Conservation (phyloP, 2,113 vertebrate species). For the Pontoporia blainvillei region DNA sequence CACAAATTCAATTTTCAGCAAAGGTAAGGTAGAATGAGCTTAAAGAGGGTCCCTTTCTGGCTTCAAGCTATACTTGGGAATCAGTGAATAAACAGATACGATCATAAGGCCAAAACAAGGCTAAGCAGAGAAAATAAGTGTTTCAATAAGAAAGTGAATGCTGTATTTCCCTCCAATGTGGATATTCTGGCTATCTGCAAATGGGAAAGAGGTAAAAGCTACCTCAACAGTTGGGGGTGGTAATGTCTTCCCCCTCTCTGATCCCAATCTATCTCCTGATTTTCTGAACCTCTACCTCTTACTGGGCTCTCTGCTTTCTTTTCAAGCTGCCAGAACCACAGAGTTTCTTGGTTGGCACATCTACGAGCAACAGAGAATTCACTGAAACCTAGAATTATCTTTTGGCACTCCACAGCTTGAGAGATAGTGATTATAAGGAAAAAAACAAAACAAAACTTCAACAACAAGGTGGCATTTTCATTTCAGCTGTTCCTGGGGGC, state of each 20-base stretch:
- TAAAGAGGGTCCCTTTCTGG: conserved; percentile 3
- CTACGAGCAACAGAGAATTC: background rate
- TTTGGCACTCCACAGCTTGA: background rate
- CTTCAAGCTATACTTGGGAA: background rate
- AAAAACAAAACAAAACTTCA: background rate
- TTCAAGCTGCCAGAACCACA: background rate
- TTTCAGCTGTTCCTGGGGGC: conserved; percentile 62
- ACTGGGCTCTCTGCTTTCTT: background rate
- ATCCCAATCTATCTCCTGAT: background rate
- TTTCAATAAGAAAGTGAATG: background rate
- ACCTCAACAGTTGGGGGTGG: background rate
- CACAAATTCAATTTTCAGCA: conserved; percentile 16
- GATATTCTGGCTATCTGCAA: background rate
- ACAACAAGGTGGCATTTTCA: conserved; percentile 57
- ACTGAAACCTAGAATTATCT: conserved; percentile 31
- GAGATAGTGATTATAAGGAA: conserved; percentile 38
- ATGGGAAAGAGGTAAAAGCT: background rate
- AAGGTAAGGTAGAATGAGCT: background rate
- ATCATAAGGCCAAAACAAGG: background rate
- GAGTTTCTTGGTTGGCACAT: background rate
- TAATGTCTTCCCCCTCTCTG: background rate
- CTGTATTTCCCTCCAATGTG: background rate
- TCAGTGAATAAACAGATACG: background rate
- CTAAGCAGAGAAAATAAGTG: background rate
- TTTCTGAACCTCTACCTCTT: background rate